Percentiles rank a stretch among this genome's conserved stretches.
phyloP scores from a whole-genome alignment of 2,113 vertebrate genomes.

The Nicator chloris region DNA sequence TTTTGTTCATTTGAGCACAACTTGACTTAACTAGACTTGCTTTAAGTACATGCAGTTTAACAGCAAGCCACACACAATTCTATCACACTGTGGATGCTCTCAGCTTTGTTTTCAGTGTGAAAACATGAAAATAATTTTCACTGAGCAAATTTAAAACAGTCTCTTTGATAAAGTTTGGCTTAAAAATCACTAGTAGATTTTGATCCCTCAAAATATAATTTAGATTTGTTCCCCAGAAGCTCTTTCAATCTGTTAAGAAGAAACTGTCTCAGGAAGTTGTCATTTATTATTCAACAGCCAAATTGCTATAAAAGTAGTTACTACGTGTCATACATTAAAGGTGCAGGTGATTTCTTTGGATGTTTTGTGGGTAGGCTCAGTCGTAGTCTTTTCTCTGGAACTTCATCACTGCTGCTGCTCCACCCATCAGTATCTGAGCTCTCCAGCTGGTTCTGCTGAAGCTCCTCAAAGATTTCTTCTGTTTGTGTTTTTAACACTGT shows the following conservation, averaged over 20 bases:
- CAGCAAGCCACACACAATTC: not conserved
- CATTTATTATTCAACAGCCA: not conserved
- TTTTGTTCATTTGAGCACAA: not conserved
- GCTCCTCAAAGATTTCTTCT: slow-evolving; percentile 64
- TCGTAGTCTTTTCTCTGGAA: slow-evolving; percentile 74
- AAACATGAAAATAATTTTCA: not conserved
- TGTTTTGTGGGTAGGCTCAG: slow-evolving; percentile 64
- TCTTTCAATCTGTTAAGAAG: not conserved
- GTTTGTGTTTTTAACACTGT: slow-evolving; percentile 79
- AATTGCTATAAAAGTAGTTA: not conserved
- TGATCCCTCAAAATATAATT: not conserved
- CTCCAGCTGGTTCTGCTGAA: slow-evolving; percentile 30
- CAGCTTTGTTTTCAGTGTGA: not conserved
- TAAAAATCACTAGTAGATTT: not conserved
- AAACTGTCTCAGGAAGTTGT: not conserved
- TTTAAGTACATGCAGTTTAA: not conserved
- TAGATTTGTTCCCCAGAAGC: not conserved
- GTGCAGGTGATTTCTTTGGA: slow-evolving; percentile 2
- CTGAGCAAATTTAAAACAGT: not conserved
- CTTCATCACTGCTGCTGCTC: slow-evolving; percentile 62
- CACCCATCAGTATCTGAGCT: slow-evolving; percentile 51
- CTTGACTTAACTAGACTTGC: not conserved
- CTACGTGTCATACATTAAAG: slow-evolving; percentile 53
- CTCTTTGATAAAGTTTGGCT: not conserved
- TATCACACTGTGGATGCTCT: not conserved